Base-by-base conservation (phyloP, 2,888 invertebrate species). In the Agriotes lineatus region DNA sequence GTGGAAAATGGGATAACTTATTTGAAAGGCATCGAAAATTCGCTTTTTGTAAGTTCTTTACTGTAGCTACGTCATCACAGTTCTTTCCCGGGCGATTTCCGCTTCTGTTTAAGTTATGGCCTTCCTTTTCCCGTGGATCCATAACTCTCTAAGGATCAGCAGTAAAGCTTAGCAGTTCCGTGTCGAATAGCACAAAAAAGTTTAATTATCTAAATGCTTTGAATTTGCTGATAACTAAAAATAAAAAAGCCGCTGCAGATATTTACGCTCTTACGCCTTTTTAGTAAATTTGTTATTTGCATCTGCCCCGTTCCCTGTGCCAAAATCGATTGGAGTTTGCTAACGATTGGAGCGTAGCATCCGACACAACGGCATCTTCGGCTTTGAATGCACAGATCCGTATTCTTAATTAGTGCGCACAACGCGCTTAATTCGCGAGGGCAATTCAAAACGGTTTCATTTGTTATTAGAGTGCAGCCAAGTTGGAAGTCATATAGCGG, bases 61-160 rank as follows among this genome's bases (percentile, higher is more conserved):
- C 64, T 61, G 69, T 48, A 60, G 69, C 69, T 62, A 65, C 65
- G 66, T 66, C 69, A 69, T 66, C 69, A 64, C 69, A 69, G 64
- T 69, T 69, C 69, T 69, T 69, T 69, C 65, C 61, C 69, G 64
- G 56, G 69, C 64, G 65, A 65, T 70, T 74, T 74, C 72, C 74
- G 73, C 71, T 73, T 70, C 72, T 67, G 69, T 68, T 71, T 75
- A 74, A 75, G 71, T 76, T 74, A 75, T 73, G 72, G 73, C 73
- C 69, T 72, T 73, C 75, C 72, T 73, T 72, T 73, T 73, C 70
- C 72, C 71, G 70, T 71, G 72, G 75, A 75, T 75, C 75, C 72
- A 74, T 75, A 75, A 75, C 67, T 75, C 73, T 73, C 60, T 19
- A 60, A 60, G 69, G 69, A 72, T 73, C 72, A 72, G 72, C 71